Conservation (phyloP, 2,113 vertebrate genomes). For the Electrona antarctica region DNA sequence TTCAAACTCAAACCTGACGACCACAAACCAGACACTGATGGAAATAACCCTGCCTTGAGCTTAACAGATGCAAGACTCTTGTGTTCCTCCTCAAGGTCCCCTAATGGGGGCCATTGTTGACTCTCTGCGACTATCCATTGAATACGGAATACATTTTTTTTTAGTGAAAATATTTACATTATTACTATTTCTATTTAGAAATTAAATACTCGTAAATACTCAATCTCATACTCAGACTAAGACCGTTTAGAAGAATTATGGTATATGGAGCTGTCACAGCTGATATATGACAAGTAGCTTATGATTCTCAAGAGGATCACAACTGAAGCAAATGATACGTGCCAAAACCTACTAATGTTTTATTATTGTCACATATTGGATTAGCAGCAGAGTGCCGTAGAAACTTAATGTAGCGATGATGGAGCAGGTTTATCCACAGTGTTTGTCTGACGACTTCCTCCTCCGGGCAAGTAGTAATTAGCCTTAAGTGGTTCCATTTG, state of each 20-base stretch:
- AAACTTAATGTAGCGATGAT: neutral
- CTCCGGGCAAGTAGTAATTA: slow-evolving; percentile 40
- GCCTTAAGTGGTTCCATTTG: slow-evolving; percentile 44
- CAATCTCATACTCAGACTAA: too few relatives aligned
- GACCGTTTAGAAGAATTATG: too few relatives aligned
- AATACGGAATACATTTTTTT: slow-evolving; percentile 3
- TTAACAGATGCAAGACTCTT: neutral
- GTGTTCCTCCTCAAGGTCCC: neutral
- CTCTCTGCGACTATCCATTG: neutral
- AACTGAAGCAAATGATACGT: slow-evolving; percentile 26
- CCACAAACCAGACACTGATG: slow-evolving; percentile 8
- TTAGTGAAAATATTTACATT: neutral
- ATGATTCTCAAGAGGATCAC: neutral
- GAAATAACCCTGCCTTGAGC: neutral
- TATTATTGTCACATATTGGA: slow-evolving; percentile 24
- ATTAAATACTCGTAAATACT: too few relatives aligned
- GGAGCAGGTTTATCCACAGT: slow-evolving; percentile 46
- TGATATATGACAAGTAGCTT: neutral
- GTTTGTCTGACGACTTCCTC: slow-evolving; percentile 50
- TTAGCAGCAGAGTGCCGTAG: slow-evolving; percentile 20
- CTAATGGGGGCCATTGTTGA: too few relatives aligned
- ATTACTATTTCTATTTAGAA: too few relatives aligned
- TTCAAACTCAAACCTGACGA: neutral
- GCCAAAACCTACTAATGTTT: slow-evolving; percentile 3
- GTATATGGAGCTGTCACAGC: slow-evolving; percentile 7